phyloP scores from a whole-genome alignment of 1,140 invertebrate species.

The Rhysida immarginata region DNA sequence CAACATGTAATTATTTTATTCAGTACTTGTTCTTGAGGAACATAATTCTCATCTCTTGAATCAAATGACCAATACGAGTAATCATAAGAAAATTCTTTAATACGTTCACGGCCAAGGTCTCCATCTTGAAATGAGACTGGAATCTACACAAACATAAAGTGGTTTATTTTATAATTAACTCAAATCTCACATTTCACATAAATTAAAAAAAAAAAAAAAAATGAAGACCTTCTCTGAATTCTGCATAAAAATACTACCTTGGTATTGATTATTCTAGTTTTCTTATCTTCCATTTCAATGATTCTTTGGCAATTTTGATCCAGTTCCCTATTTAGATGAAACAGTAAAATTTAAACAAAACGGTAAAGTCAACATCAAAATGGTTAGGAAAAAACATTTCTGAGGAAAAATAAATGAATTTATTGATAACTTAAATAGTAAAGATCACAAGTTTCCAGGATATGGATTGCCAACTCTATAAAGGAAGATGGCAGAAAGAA shows the following conservation, averaged over 20 bases:
- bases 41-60: constrained; percentile 49
- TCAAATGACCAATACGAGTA: constrained; percentile 81
- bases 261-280: constrained; percentile 59
- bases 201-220: neutral
- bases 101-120: constrained; percentile 31
- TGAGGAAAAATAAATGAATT: too few relatives aligned
- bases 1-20: too few relatives aligned
- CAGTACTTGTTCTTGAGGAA: constrained; percentile 60
- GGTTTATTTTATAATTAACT: too few relatives aligned
- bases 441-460: too few relatives aligned
- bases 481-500: too few relatives aligned
- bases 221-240: neutral
- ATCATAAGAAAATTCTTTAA: constrained; percentile 85
- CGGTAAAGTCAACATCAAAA: too few relatives aligned
- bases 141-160: constrained; percentile 17
- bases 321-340: constrained; percentile 58
- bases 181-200: too few relatives aligned
- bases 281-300: constrained; percentile 73
- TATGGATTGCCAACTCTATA: too few relatives aligned
- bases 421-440: too few relatives aligned
- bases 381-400: too few relatives aligned
- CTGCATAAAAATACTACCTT: constrained; percentile 39
- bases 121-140: constrained; percentile 17
- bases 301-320: constrained; percentile 68
- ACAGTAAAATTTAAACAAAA: too few relatives aligned